Evolutionary conservation across 2,888 invertebrate species (phyloP).

Genomic region (Tetropium fuscum): DNA sequence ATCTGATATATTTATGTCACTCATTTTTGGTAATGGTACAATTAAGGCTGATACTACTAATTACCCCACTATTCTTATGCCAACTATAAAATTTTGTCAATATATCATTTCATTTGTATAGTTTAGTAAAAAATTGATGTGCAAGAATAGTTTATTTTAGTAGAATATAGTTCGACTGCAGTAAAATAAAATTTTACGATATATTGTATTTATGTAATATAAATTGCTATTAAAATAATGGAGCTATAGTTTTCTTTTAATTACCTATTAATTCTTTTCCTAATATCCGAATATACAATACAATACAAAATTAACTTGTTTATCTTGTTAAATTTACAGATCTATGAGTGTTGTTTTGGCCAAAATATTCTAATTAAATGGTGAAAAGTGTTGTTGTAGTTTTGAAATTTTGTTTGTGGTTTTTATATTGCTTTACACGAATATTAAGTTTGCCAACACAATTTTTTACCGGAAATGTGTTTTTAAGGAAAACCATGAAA

Average conservation of each 20-base stretch:
- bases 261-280: neutral
- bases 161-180: neutral
- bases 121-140: conserved; percentile 20
- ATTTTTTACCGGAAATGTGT: too few relatives aligned
- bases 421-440: too few relatives aligned
- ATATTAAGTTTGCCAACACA: too few relatives aligned
- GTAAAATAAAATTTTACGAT: neutral
- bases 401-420: too few relatives aligned
- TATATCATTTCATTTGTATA: conserved; percentile 14
- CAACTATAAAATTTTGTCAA: conserved; percentile 1
- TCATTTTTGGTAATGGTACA: conserved; percentile 25
- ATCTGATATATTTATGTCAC: neutral
- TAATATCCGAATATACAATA: too few relatives aligned
- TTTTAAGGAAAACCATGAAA: too few relatives aligned
- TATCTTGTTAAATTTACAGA: too few relatives aligned
- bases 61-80: conserved; percentile 9
- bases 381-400: too few relatives aligned
- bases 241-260: neutral
- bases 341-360: too few relatives aligned
- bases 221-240: neutral
- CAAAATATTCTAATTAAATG: too few relatives aligned
- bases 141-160: neutral
- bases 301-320: too few relatives aligned
- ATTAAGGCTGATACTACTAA: conserved; percentile 35
- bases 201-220: neutral